These are phyloP conservation scores for Argentina silus DNA, from an alignment of 2,797 vertebrate species.

Conservation along the genomic window DNA sequence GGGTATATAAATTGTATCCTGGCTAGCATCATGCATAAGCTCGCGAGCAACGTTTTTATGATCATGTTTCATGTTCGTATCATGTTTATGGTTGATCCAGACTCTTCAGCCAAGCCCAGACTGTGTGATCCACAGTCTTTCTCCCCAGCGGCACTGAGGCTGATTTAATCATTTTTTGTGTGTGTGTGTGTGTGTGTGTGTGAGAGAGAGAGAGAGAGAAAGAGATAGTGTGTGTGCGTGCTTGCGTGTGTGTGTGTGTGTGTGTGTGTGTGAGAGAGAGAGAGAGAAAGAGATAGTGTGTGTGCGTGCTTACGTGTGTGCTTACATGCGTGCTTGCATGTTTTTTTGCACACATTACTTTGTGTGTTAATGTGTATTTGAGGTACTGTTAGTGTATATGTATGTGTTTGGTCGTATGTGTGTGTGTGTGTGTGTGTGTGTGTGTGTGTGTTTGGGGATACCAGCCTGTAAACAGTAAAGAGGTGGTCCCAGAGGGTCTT, in stretches of 20 bases:
- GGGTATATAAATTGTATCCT: conserved; percentile 8
- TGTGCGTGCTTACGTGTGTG: too few relatives aligned
- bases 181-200: too few relatives aligned
- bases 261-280: neutral
- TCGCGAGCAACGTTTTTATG: neutral
- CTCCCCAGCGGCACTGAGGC: conserved; percentile 10
- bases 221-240: conserved; percentile 16
- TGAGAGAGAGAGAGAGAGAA: too few relatives aligned
- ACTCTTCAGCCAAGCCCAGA: neutral
- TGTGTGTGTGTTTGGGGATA: neutral
- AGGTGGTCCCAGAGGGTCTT: neutral
- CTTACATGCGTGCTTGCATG: too few relatives aligned
- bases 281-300: neutral
- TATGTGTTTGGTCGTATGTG: conserved; percentile 4
- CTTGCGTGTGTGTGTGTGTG: neutral
- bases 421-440: neutral
- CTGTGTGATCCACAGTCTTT: conserved; percentile 21
- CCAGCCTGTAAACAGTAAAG: neutral
- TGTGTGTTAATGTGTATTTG: neutral
- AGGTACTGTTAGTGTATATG: neutral
- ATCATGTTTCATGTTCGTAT: neutral
- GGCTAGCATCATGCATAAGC: conserved; percentile 18
- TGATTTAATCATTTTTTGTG: conserved; percentile 43
- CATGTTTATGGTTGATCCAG: neutral
- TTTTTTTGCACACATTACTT: too few relatives aligned